A percentile compares a stretch with the other conserved stretches of the same genome.
Conservation (phyloP, 2,888 invertebrate genomes). For the Drosophila meridionalis region DNA sequence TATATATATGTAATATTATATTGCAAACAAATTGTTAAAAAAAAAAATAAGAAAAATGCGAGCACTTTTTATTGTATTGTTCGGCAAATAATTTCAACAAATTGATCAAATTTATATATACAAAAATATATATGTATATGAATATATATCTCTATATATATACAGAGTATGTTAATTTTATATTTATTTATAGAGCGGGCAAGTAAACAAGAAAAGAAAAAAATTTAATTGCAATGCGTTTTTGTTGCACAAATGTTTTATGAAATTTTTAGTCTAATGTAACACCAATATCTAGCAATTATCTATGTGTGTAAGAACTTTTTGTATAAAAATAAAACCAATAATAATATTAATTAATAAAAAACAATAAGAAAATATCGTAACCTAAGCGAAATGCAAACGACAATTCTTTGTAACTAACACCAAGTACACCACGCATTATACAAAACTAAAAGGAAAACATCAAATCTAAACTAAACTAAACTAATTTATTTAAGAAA, state of each 20-base stretch:
- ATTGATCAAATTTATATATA: conserved; percentile 69
- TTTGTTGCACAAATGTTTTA: conserved; percentile 81
- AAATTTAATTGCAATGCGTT: conserved; percentile 73
- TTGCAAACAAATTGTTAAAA: conserved; percentile 56
- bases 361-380: conserved; percentile 48
- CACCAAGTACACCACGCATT: conserved; percentile 74
- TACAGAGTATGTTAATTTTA: conserved; percentile 63
- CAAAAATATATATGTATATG: conserved; percentile 39
- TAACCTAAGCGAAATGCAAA: conserved; percentile 49
- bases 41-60: conserved; percentile 30
- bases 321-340: conserved; percentile 55
- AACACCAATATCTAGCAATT: conserved; percentile 71
- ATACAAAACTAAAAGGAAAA: conserved; percentile 44
- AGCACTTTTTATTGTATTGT: conserved; percentile 60
- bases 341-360: conserved; percentile 19
- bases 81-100: conserved; percentile 67
- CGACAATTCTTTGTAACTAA: conserved; percentile 76
- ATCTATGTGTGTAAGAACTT: conserved; percentile 59
- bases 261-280: conserved; percentile 71
- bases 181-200: conserved; percentile 68
- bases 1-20: conserved; percentile 26
- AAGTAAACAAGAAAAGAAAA: conserved; percentile 28
- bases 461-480: conserved; percentile 60
- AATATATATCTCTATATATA: conserved; percentile 43
- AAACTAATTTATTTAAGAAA: conserved; percentile 73